These are phyloP conservation scores for Oreochromis mossambicus DNA, from an alignment of 2,797 vertebrate genomes.

Conservation along the genomic window DNA sequence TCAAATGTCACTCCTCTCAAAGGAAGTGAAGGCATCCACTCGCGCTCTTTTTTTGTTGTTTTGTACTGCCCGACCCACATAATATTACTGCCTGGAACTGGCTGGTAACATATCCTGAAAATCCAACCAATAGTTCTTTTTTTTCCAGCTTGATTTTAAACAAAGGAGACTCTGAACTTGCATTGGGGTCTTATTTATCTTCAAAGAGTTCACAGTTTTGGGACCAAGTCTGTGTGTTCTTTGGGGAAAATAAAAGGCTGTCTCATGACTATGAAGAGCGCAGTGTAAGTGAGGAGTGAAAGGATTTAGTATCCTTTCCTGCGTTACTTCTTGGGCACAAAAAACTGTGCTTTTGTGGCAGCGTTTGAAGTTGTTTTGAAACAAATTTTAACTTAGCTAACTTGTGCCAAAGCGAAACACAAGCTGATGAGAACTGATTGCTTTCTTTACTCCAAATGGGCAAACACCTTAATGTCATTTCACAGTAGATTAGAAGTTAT, in stretches of 20 bases:
- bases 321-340: background rate
- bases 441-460: background rate
- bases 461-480: background rate
- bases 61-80: background rate
- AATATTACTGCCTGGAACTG: background rate
- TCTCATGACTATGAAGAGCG: background rate
- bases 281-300: background rate
- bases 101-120: background rate
- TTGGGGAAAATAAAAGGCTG: background rate
- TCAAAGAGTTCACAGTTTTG: background rate
- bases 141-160: background rate
- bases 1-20: slow-evolving; percentile 73
- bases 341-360: background rate
- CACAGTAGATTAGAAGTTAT: background rate
- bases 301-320: background rate
- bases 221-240: background rate
- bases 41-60: slow-evolving; percentile 6
- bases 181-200: background rate
- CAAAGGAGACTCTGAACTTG: background rate
- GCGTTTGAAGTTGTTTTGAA: slow-evolving; percentile 3
- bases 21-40: slow-evolving; percentile 49
- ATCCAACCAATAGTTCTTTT: background rate
- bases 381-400: background rate
- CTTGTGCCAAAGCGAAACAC: background rate
- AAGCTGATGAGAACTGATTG: background rate